Base-by-base conservation (phyloP, 2,113 vertebrate species). In the Motacilla tschutschensis region DNA sequence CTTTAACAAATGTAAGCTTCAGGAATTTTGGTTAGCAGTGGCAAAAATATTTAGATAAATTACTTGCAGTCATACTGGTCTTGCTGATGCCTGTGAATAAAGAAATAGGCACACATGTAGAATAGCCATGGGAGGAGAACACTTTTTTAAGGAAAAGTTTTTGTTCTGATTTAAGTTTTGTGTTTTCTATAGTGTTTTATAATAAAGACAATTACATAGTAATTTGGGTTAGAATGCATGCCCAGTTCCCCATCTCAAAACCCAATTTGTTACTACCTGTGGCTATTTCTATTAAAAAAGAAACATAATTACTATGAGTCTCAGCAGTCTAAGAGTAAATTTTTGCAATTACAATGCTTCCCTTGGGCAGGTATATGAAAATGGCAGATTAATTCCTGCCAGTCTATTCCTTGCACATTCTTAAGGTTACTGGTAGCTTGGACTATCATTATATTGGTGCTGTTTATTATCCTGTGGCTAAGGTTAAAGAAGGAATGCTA, bases 251-350 rank as follows among this genome's bases (percentile, higher is more conserved):
- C 80, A 90, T 95, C 93, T 97, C 90, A 93, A 95, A 97, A 97
- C 95, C 83, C 95, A 96, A 97, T 97, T 97, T 97, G 95, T 96
- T 96, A 95, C 97, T 97, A 97, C 97, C 97, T 97, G 96, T 97
- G 97, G 97, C 96, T 97, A 97, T 97, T 97, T 96, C 96, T 97
- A 96, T 97, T 97, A 89, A 96, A 97, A 97, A 96, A 92, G 91
- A 95, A 96, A 89, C 94, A 95, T 97, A 97, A 98, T 97, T 96
- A 95, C 92, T 95, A 95, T 89, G 95, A 96, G 94, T 97, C 96
- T 97, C 97, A 97, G 97, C 96, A 97, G 96, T 97, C 94, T 93
- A 96, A 91, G 87, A 96, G 95, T 96, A 96, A 95, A 95, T 97
- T 97, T 97, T 97, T 96, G 94, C 94, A 97, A 97, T 97, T 97